Conservation (phyloP, 2,113 vertebrate genomes). For the Campylomormyrus numenius region DNA sequence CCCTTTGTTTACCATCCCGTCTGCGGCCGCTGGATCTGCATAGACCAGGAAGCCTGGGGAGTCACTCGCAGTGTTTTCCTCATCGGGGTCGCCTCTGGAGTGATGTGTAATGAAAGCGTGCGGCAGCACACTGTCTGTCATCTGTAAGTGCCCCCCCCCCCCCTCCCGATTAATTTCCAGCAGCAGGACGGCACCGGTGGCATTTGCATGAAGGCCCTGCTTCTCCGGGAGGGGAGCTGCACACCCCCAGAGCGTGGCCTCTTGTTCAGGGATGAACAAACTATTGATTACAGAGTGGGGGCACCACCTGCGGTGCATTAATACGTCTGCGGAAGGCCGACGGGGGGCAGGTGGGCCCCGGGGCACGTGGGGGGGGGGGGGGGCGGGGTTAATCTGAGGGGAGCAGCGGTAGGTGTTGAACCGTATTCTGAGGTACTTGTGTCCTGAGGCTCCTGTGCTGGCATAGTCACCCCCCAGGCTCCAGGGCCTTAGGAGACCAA, state of each 20-base stretch:
- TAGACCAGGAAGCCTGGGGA: neutral
- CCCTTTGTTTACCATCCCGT: conserved; percentile 10
- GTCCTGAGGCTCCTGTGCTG: neutral
- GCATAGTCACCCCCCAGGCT: neutral
- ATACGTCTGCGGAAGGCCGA: neutral
- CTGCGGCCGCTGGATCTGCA: conserved; percentile 14
- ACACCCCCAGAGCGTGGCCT: neutral
- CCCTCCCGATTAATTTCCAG: neutral
- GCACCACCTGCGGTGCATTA: neutral
- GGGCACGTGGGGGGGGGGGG: no score
- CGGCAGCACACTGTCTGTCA: no score
- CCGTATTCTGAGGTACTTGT: neutral
- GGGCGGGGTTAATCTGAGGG: neutral
- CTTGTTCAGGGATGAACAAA: neutral
- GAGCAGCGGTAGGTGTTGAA: neutral
- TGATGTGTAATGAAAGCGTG: neutral
- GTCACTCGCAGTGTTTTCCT: neutral
- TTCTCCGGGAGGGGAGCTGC: neutral
- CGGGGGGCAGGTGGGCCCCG: neutral
- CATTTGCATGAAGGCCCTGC: neutral
- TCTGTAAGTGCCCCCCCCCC: neutral
- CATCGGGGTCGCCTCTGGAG: neutral
- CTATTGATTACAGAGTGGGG: conserved; percentile 16
- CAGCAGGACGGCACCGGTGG: neutral
- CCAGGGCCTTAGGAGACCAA: neutral